These are phyloP conservation scores for Tamias sibiricus DNA, from an alignment of 2,113 vertebrate species.

Conservation along the genomic window DNA sequence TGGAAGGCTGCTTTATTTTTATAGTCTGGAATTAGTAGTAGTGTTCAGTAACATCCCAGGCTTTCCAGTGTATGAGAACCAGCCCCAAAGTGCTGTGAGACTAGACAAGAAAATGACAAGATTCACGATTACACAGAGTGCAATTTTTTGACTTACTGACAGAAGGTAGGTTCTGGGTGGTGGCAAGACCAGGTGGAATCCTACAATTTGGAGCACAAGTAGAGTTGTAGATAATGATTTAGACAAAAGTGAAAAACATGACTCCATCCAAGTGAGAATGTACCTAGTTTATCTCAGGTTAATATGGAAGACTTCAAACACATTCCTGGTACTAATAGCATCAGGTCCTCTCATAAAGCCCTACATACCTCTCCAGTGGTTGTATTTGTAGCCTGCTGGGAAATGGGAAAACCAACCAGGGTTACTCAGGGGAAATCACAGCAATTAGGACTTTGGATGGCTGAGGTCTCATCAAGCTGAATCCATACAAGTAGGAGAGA, in stretches of 20 bases:
- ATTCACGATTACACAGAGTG: too few species aligned
- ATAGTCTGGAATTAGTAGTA: background rate
- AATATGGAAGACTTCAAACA: background rate
- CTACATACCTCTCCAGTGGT: background rate
- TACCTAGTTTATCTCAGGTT: background rate
- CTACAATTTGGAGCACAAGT: too few species aligned
- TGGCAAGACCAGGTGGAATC: background rate
- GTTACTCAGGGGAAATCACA: background rate
- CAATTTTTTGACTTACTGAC: background rate
- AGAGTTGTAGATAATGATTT: background rate
- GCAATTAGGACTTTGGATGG: background rate
- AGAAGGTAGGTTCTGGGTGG: background rate
- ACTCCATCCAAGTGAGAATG: background rate
- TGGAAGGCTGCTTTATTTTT: background rate
- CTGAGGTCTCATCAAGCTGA: background rate
- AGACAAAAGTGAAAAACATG: background rate
- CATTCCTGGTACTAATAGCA: background rate
- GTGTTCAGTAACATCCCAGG: too few species aligned
- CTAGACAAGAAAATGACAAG: background rate
- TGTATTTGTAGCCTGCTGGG: background rate
- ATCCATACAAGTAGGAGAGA: background rate
- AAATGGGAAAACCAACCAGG: background rate
- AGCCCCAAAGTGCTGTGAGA: too few species aligned
- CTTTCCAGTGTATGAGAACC: background rate
- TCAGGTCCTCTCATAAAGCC: background rate